Base-by-base conservation (phyloP, 2,888 invertebrate species). In the Oscheius sp. region DNA sequence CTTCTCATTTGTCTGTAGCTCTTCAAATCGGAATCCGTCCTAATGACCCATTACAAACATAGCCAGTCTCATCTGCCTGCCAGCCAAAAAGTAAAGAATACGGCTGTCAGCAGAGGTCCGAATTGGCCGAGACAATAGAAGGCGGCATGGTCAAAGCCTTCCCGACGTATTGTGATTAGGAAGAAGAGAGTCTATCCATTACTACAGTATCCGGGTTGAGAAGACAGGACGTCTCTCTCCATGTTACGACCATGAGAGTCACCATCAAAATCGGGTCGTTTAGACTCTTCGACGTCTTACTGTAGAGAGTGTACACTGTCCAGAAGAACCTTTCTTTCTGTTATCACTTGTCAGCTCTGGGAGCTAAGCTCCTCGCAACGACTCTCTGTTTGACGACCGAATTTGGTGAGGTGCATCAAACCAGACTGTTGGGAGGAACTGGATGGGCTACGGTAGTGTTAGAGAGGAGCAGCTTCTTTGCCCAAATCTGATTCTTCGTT, bases 81-180 rank as follows among this genome's bases (percentile, higher is more conserved):
- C 21, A 21, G 21, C 53, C 53, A 53, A 13, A 53, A 53, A 58
- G 58, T 35, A 10, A 60, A 60, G 60, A 60, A 33, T n/a, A 60
- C 60, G 37, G 60, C 60, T 60, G 60, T 60, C 60, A 60, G 60
- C 35, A 33, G 35, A 37, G 48, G n/a, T 53, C 13, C 32, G 50
- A 65, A 48, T 65, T 47, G 50, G 48, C 11, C 42, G 65, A 65
- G 65, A 65, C 65, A 65, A 65, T 65, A 65, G 50, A 48, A 47
- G 65, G 65, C 65, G 65, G 65, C 65, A 48, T 50, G 60, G 48
- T 65, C 65, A 65, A 65, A 65, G 65, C 50, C 65, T 32, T 9
- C 50, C 48, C 33, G 21, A 50, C 48, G 65, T 50, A 65, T 65
- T 65, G 65, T 65, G 65, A 60, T 60, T 60, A 60, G 60, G 60